Percentiles rank a stretch among this genome's conserved stretches.
Evolutionary conservation across 2,113 vertebrate genomes (phyloP).

Genomic region (Paraplagusia blochii): DNA sequence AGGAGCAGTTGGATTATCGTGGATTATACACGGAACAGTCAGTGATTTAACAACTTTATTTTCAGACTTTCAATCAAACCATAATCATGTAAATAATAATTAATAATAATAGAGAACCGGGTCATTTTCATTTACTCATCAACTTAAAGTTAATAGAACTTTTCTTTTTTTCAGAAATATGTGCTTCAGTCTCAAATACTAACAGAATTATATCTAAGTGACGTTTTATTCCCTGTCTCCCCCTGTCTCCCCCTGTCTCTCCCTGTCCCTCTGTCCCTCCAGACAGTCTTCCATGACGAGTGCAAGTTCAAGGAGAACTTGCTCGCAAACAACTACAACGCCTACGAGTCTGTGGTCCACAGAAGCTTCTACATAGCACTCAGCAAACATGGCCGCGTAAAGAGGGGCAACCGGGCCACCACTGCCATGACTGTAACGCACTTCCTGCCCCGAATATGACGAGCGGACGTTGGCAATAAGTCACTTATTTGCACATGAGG

Average conservation of each 20-base stretch:
- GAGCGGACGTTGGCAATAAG: conserved; percentile 74
- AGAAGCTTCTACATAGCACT: conserved; percentile 86
- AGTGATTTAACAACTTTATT: too few relatives aligned
- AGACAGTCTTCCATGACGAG: conserved; percentile 91
- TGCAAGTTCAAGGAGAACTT: conserved; percentile 93
- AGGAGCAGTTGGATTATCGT: too few relatives aligned
- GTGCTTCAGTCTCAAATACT: too few relatives aligned
- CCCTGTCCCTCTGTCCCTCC: conserved; percentile 41
- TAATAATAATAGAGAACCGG: too few relatives aligned
- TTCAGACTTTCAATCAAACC: too few relatives aligned
- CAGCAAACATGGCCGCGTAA: conserved; percentile 89
- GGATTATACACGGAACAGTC: too few relatives aligned
- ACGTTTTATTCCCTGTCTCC: conserved; percentile 11
- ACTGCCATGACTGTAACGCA: conserved; percentile 93
- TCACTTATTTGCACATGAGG: conserved; percentile 85
- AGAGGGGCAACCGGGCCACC: conserved; percentile 89
- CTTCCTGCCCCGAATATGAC: conserved; percentile 92
- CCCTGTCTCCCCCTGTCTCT: conserved; percentile 25
- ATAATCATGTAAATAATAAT: too few relatives aligned
- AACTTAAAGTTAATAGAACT: too few relatives aligned
- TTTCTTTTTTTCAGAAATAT: too few relatives aligned
- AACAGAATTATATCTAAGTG: too few relatives aligned
- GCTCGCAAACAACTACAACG: conserved; percentile 95
- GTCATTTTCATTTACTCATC: too few relatives aligned
- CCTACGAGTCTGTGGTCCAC: conserved; percentile 87